Evolutionary conservation across 2,113 vertebrate species (phyloP).

Genomic region (Megaptera novaeangliae): DNA sequence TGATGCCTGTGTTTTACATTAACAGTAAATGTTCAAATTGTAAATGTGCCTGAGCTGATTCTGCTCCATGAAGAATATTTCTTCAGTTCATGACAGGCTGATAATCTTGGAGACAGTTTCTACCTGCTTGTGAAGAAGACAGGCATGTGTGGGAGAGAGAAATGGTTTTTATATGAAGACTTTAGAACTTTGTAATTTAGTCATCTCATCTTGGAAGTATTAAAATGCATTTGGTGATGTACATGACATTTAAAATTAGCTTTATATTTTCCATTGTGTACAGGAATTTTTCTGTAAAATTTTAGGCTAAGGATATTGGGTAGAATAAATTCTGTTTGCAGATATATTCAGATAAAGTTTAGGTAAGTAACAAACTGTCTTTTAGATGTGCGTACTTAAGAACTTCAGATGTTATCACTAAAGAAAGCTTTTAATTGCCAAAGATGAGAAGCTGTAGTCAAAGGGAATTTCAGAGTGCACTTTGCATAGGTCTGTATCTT

Average conservation of each 20-base stretch:
- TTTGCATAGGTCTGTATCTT: background rate
- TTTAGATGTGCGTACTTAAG: background rate
- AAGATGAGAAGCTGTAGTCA: background rate
- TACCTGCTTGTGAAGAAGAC: slow-evolving; percentile 60
- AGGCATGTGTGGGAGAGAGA: slow-evolving; percentile 52
- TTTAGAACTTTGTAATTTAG: slow-evolving; percentile 65
- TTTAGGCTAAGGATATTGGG: background rate
- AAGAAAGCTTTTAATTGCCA: slow-evolving; percentile 9
- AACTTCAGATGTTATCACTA: background rate
- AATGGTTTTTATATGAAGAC: slow-evolving; percentile 41
- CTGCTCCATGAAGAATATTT: background rate
- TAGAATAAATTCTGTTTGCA: slow-evolving; percentile 37
- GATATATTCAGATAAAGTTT: slow-evolving; percentile 44
- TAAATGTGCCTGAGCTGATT: background rate
- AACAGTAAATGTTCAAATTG: background rate
- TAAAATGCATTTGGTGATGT: slow-evolving; percentile 60
- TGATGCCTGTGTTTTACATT: background rate
- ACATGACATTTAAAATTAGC: slow-evolving; percentile 64
- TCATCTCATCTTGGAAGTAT: slow-evolving; percentile 59
- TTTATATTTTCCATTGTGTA: slow-evolving; percentile 43
- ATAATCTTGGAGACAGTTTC: slow-evolving; percentile 24
- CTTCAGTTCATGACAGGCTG: background rate
- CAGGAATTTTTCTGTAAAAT: slow-evolving; percentile 53
- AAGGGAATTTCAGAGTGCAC: background rate
- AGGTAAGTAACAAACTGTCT: slow-evolving; percentile 27